phyloP scores from a whole-genome alignment of 2,797 vertebrate species.

The Arvicola amphibius region DNA sequence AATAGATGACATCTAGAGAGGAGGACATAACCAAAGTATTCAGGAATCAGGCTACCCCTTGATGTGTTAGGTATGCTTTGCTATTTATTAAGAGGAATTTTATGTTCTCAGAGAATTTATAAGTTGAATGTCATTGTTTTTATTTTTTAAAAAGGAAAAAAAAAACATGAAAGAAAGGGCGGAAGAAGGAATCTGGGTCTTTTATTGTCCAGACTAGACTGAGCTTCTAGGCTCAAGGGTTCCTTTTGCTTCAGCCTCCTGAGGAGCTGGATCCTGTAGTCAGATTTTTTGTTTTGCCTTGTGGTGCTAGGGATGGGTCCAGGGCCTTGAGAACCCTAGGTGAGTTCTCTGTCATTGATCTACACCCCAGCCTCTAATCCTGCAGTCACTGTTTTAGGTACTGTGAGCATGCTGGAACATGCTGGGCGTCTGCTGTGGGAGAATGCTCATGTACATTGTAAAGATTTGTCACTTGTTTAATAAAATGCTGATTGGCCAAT shows the following conservation, averaged over 20 bases:
- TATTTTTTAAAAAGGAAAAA: not conserved
- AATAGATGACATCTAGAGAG: conserved; percentile 15
- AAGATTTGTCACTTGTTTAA: too few species aligned
- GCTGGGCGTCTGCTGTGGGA: too few species aligned
- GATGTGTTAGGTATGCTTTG: not conserved
- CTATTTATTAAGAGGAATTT: not conserved
- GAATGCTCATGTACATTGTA: too few species aligned
- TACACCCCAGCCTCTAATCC: not conserved
- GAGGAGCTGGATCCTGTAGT: not conserved
- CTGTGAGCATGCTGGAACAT: too few species aligned
- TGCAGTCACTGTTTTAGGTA: not conserved
- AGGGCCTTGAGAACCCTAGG: not conserved
- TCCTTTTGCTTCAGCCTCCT: not conserved
- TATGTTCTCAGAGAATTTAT: not conserved
- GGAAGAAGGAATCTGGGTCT: not conserved
- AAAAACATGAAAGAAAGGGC: not conserved
- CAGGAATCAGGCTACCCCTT: not conserved
- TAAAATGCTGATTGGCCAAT: too few species aligned
- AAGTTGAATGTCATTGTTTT: not conserved
- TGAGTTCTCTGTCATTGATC: not conserved
- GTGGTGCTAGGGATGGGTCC: not conserved
- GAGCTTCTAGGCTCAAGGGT: not conserved
- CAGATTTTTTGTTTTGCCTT: not conserved
- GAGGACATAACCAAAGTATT: not conserved
- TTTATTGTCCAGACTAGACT: not conserved